Evolutionary conservation across 2,797 vertebrate species (phyloP), one percentile per base, ranked within the genome.

Genomic region (Anableps anableps): DNA sequence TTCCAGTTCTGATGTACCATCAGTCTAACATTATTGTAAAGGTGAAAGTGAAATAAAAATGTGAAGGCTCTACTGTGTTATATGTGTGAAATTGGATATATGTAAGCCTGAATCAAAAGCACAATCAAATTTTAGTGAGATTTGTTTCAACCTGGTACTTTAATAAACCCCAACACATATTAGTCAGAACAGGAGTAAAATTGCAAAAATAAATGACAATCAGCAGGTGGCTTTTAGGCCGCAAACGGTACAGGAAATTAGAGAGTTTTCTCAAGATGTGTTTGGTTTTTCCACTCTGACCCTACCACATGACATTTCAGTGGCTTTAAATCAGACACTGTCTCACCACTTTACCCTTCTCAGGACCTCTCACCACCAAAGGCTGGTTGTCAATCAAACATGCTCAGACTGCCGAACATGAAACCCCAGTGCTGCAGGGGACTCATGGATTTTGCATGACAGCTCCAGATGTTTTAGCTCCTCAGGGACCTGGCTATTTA

Each of bases 381-480:
- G 74, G 77, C 47, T 75, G 60, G 43, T 85, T 89, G 89, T 90
- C 90, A 88, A 76, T 92, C 83, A 82, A 58, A 80, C 82, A 81
- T 77, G 84, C 91, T 77, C 73, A 47, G 74, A 70, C 72, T 76
- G 80, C 74, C 80, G 53, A 29, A 76, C 74, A 3, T 89, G 84
- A 90, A 93, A 83, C 74, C 53, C 76, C 79, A 50, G 83, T 23
- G 78, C 82, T 72, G 16, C 72, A 76, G 66, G 85, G 70, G 41
- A 7, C 68, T 79, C 62, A 14, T 79, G 23, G 79, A 79, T 83
- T 80, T 85, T 86, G 80, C 78, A 83, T 76, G 77, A 48, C 74
- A 55, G 79, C 48, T 58, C 72, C 81, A 82, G 74, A 88, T 87
- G 80, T 83, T 66, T 45, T 79, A 78, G 55, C 43, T 80, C 70